phyloP scores from a whole-genome alignment of 2,797 vertebrate species.

The Poecile montanus region DNA sequence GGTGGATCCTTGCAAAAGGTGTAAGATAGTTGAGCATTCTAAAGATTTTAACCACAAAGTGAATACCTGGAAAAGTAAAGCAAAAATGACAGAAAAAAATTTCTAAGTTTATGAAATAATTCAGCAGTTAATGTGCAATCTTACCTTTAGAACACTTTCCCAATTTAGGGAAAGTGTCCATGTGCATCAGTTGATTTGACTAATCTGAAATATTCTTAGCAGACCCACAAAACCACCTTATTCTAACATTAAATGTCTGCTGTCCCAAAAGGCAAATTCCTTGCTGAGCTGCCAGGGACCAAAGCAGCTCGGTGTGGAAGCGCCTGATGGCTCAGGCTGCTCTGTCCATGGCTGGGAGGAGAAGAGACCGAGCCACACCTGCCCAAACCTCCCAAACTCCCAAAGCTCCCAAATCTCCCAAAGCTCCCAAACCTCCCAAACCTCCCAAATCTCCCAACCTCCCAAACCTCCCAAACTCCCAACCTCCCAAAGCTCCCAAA shows the following conservation, averaged over 20 bases:
- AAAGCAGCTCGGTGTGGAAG: not conserved
- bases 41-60: not conserved
- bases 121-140: not conserved
- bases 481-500: no score
- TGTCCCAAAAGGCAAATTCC: no score
- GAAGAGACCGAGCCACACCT: not conserved
- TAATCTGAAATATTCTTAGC: not conserved
- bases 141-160: not conserved
- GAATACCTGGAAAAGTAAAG: not conserved
- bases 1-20: not conserved
- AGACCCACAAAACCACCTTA: not conserved
- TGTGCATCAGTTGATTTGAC: not conserved
- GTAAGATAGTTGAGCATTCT: not conserved
- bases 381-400: not conserved
- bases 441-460: no score
- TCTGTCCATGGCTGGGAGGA: not conserved
- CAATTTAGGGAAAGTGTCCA: not conserved
- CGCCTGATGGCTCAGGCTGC: not conserved
- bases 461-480: no score
- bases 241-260: fast-evolving
- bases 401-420: not conserved
- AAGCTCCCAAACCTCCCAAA: not conserved
- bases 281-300: not conserved
- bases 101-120: not conserved
- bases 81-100: not conserved